Evolutionary conservation across 2,888 invertebrate genomes (phyloP).

Genomic region (Tanypteryx hageni): DNA sequence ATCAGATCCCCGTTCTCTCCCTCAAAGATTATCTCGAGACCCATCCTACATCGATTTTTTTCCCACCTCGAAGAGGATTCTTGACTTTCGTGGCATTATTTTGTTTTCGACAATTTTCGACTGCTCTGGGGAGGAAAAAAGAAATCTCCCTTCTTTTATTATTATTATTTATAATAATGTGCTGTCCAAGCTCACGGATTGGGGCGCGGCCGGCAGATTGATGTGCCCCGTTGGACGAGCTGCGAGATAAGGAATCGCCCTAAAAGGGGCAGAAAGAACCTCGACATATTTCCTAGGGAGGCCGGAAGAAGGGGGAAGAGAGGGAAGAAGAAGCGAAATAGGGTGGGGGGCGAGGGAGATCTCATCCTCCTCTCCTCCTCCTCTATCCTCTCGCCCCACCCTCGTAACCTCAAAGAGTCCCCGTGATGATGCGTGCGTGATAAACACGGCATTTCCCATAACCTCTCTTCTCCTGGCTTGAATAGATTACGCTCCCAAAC

Average conservation of each 20-base stretch:
- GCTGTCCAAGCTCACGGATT: background rate
- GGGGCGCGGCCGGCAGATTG: background rate
- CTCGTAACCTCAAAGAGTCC: slow-evolving; percentile 18
- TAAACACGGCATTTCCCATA: slow-evolving; percentile 27
- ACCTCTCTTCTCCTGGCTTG: background rate
- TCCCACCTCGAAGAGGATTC: slow-evolving; percentile 19
- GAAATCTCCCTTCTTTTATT: background rate
- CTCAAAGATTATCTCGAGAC: background rate
- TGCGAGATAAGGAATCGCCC: background rate
- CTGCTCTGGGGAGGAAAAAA: background rate
- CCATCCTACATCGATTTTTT: slow-evolving; percentile 31
- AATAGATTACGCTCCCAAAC: background rate
- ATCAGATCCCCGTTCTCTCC: slow-evolving; percentile 17
- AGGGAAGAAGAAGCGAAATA: background rate
- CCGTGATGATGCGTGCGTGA: slow-evolving; percentile 20
- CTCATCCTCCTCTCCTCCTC: background rate
- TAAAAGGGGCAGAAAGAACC: background rate
- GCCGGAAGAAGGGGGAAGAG: background rate
- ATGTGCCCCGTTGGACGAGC: slow-evolving; percentile 19
- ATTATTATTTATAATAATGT: background rate
- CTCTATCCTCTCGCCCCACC: background rate
- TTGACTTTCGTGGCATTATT: slow-evolving; percentile 20
- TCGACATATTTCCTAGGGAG: no score
- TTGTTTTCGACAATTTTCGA: slow-evolving; percentile 14
- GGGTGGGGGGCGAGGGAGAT: background rate